Evolutionary conservation across 2,113 vertebrate genomes (phyloP).

Genomic region (Sebastes schlegelii): DNA sequence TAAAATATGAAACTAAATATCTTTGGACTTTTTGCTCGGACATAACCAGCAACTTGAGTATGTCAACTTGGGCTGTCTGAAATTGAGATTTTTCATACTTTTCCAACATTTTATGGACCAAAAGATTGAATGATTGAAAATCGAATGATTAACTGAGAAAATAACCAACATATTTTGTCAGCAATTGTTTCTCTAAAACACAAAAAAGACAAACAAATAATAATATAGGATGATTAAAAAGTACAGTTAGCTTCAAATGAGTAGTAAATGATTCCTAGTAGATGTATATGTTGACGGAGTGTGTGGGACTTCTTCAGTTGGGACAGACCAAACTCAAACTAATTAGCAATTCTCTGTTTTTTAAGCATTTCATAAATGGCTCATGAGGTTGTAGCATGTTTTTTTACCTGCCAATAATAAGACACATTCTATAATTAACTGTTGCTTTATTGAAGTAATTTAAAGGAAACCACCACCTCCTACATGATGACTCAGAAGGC

Average conservation of each 20-base stretch:
- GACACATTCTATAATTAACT: not conserved
- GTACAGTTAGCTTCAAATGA: not conserved
- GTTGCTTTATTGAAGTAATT: not conserved
- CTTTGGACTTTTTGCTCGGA: not conserved
- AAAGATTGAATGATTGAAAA: not conserved
- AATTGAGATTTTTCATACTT: not conserved
- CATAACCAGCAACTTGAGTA: no score
- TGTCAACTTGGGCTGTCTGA: not conserved
- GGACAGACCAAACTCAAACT: not conserved
- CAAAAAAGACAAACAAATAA: not conserved
- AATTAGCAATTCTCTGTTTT: not conserved
- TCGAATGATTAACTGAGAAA: not conserved
- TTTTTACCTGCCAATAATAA: not conserved
- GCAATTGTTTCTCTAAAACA: not conserved
- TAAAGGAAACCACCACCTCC: conserved; percentile 38
- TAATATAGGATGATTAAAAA: not conserved
- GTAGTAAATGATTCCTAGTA: conserved; percentile 42
- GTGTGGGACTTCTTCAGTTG: not conserved
- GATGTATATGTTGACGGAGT: conserved; percentile 22
- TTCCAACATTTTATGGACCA: not conserved
- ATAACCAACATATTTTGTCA: not conserved
- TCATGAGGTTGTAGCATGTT: not conserved
- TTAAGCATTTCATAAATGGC: not conserved
- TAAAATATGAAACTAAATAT: not conserved
- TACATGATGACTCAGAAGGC: conserved; percentile 20